A percentile compares a stretch with the other conserved stretches of the same genome.
Evolutionary conservation across 35 echinoderm and acorn worm genomes (phyloP).

Genomic region (Stichopus chloronotus): DNA sequence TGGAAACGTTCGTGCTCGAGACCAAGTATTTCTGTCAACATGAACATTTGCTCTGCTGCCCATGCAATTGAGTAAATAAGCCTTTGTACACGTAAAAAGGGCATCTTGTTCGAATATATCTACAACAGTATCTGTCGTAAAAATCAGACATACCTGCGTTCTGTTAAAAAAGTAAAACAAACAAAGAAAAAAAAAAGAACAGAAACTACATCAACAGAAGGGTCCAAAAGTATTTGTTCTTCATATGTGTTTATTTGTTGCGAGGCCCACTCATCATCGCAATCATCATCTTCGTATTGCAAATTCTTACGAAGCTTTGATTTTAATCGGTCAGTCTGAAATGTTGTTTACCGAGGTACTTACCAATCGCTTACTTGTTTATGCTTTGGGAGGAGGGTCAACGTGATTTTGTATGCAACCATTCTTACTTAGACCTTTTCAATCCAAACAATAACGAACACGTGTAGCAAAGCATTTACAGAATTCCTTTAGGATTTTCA

Average conservation of each 20-base stretch:
- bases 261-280: not conserved
- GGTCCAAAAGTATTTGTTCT: not conserved
- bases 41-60: no score
- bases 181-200: no score
- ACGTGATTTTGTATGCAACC: not conserved
- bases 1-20: no score
- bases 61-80: no score
- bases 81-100: no score
- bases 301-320: not conserved
- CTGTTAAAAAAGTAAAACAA: no score
- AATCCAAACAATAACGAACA: slow-evolving; percentile 18
- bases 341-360: slow-evolving; percentile 22
- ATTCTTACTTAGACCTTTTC: not conserved
- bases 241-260: not conserved
- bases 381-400: slow-evolving; percentile 6
- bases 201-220: no score
- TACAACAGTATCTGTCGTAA: no score
- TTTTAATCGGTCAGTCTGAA: slow-evolving; percentile 6
- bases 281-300: not conserved
- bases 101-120: no score
- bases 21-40: no score
- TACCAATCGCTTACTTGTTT: slow-evolving; percentile 7
- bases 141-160: no score
- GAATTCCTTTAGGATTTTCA: not conserved
- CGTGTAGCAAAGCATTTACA: slow-evolving; percentile 12